Percentiles rank a stretch among this genome's conserved stretches.
These are phyloP conservation scores for Campoletis raptor DNA, from an alignment of 2,888 invertebrate species.

Conservation along the genomic window DNA sequence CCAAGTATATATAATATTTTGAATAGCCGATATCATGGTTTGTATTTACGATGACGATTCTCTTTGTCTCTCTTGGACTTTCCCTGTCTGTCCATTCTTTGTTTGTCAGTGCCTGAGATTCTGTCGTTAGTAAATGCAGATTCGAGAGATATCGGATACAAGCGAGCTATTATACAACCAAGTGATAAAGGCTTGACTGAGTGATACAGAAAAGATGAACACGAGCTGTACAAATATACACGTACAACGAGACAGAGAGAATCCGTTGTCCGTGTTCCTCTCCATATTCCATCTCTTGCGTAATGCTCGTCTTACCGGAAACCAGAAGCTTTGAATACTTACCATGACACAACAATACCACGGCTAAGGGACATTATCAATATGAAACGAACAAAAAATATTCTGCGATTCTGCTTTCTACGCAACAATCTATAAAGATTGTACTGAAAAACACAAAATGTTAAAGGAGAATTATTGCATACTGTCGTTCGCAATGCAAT, in stretches of 20 bases:
- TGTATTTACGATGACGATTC: constrained; percentile 13
- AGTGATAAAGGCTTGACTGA: neutral
- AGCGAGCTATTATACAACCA: neutral
- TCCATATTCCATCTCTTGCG: neutral
- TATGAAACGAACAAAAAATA: neutral
- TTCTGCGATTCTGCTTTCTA: neutral
- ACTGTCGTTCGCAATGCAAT: no score
- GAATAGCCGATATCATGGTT: constrained; percentile 29
- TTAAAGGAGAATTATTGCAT: neutral
- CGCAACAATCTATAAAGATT: neutral
- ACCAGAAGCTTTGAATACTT: neutral
- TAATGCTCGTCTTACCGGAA: neutral
- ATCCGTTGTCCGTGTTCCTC: neutral
- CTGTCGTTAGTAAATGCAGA: neutral
- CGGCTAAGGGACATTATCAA: neutral
- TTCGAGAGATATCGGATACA: neutral
- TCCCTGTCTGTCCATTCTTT: constrained; percentile 46
- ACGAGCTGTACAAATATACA: neutral
- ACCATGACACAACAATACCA: neutral
- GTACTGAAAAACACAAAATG: neutral
- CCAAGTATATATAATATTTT: constrained; percentile 2
- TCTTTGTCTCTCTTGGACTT: constrained; percentile 6
- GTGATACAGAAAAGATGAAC: neutral
- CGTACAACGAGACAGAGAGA: neutral
- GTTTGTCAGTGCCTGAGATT: constrained; percentile 13